A percentile compares a stretch with the other conserved stretches of the same genome.
Evolutionary conservation across 2,113 vertebrate genomes (phyloP).

Genomic region (Mesoclemmys tuberculata): DNA sequence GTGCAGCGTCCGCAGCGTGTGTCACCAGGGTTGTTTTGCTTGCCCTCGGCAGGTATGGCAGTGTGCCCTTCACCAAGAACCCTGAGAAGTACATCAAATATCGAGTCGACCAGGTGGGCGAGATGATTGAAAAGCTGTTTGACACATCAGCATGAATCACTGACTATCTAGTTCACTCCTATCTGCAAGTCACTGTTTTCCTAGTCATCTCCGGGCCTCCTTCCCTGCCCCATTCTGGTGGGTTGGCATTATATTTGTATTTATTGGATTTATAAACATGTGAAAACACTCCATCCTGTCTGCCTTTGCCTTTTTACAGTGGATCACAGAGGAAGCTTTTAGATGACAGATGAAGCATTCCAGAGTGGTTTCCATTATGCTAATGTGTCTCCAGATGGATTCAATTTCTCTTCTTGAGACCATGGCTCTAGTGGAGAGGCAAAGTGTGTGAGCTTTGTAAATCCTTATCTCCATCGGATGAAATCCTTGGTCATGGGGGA

Average conservation of each 20-base stretch:
- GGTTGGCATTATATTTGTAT: slow-evolving; percentile 57
- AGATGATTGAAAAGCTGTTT: slow-evolving; percentile 96
- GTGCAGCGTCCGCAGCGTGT: neutral
- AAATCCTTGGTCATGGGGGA: neutral
- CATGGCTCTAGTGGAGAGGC: neutral
- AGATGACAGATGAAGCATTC: neutral
- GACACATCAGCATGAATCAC: slow-evolving; percentile 91
- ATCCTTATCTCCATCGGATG: neutral
- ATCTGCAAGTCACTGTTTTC: neutral
- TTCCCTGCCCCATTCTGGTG: slow-evolving; percentile 50
- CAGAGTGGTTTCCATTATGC: neutral
- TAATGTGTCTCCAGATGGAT: neutral
- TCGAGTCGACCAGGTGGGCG: slow-evolving; percentile 92
- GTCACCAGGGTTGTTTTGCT: neutral
- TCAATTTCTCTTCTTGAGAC: neutral
- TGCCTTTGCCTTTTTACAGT: neutral
- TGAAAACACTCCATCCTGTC: slow-evolving; percentile 36
- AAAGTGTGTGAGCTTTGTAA: neutral
- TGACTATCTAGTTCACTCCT: neutral
- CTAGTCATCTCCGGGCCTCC: neutral
- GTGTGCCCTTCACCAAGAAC: slow-evolving; percentile 96
- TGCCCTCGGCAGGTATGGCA: slow-evolving; percentile 83
- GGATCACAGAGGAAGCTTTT: neutral
- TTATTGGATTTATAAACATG: slow-evolving; percentile 74
- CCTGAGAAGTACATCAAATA: slow-evolving; percentile 97